These are phyloP conservation scores for Clusia tigrina DNA, from an alignment of 2,888 invertebrate species.

Conservation along the genomic window DNA sequence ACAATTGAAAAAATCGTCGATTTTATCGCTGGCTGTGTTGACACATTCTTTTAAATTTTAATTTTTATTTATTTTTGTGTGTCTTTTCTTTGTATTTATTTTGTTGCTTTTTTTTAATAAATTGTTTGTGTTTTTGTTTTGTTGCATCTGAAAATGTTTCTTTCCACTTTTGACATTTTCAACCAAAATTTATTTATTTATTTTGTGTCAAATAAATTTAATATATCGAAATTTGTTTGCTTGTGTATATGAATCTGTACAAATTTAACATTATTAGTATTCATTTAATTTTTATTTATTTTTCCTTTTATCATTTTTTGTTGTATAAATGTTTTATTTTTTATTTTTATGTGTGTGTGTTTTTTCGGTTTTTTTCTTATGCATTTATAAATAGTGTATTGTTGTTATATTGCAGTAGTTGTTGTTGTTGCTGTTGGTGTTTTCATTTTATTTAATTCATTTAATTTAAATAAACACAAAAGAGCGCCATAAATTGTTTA, in stretches of 20 bases:
- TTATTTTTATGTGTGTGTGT: too few species aligned
- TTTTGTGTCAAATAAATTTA: constrained; percentile 11
- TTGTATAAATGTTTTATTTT: too few species aligned
- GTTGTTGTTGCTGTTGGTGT: constrained; percentile 16
- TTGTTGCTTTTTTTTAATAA: too few species aligned
- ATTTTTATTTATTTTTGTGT: not conserved
- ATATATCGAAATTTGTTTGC: constrained; percentile 9
- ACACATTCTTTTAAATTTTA: not conserved
- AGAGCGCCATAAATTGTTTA: constrained; percentile 3
- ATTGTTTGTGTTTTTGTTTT: too few species aligned
- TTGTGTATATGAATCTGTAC: constrained; percentile 21
- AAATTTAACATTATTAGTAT: constrained; percentile 21
- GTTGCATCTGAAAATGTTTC: not conserved
- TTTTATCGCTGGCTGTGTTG: constrained; percentile 2
- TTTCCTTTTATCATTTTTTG: too few species aligned
- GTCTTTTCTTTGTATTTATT: too few species aligned
- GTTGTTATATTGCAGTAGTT: constrained; percentile 1
- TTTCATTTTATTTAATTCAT: not conserved
- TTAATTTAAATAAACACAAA: constrained; percentile 1
- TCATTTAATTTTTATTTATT: constrained; percentile 1
- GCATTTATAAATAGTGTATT: too few species aligned
- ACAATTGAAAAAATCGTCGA: constrained; percentile 1
- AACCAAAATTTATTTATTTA: constrained; percentile 11
- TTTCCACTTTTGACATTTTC: constrained; percentile 23
- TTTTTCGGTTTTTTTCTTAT: too few species aligned